These are phyloP conservation scores for Zeugodacus cucurbitae DNA, from an alignment of 1,140 invertebrate genomes.

Conservation along the genomic window DNA sequence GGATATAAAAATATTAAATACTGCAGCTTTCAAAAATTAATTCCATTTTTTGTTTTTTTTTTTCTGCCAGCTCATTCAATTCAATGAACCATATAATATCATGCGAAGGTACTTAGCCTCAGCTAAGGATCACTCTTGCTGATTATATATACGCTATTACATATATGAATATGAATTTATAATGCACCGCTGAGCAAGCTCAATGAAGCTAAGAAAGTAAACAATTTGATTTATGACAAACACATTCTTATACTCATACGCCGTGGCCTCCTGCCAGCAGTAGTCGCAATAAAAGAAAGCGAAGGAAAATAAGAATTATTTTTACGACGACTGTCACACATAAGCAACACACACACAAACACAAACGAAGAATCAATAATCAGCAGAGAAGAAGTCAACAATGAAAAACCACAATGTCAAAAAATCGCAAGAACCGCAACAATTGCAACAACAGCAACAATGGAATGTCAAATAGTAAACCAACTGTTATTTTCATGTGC, in stretches of 20 bases:
- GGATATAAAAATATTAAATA: too few relatives aligned
- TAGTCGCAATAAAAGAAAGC: neutral
- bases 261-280: neutral
- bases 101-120: neutral
- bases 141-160: neutral
- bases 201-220: neutral
- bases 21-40: too few relatives aligned
- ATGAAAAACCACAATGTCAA: neutral
- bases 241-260: neutral
- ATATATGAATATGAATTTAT: neutral
- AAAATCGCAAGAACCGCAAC: neutral
- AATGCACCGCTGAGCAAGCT: neutral
- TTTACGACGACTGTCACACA: neutral
- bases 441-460: neutral
- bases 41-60: neutral
- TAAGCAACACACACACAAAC: neutral
- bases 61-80: neutral
- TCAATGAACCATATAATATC: neutral
- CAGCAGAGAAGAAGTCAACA: neutral
- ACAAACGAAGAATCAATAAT: neutral
- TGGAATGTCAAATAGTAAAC: neutral
- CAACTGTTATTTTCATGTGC: neutral
- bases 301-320: neutral
- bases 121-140: neutral
- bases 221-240: neutral